These are phyloP conservation scores for Lamellibrachia luymesi DNA, from an alignment of 1,140 invertebrate genomes.

Conservation along the genomic window DNA sequence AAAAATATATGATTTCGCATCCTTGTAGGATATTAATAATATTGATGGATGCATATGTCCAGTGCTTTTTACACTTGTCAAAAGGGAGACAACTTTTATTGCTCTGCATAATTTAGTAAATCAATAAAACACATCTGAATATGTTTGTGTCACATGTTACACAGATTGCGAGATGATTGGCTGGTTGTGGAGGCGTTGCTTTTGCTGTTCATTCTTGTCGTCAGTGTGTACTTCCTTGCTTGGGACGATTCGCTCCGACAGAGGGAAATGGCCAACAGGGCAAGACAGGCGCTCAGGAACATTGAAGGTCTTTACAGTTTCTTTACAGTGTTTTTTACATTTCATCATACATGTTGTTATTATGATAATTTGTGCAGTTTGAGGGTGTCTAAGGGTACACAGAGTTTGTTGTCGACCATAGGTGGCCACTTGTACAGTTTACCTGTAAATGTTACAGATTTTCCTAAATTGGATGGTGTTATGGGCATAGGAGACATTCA, in stretches of 20 bases:
- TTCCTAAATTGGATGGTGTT: no score
- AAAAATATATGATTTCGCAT: not conserved
- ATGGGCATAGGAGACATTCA: no score
- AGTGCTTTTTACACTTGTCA: not conserved
- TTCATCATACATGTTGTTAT: not conserved
- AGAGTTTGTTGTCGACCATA: no score
- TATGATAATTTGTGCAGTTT: no score
- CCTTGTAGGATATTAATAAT: not conserved
- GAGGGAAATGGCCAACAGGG: slow-evolving; percentile 66
- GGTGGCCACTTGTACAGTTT: no score
- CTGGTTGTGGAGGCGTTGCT: slow-evolving; percentile 58
- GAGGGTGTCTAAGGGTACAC: no score
- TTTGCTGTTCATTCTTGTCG: slow-evolving; percentile 57
- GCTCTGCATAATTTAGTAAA: not conserved
- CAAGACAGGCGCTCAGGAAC: slow-evolving; percentile 61
- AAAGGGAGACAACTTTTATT: not conserved
- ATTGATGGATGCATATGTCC: not conserved
- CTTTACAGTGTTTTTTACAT: slow-evolving; percentile 36
- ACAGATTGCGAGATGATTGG: slow-evolving; percentile 43
- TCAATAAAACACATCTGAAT: not conserved
- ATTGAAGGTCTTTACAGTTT: slow-evolving; percentile 58
- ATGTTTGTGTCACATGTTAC: slow-evolving; percentile 4
- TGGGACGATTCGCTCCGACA: slow-evolving; percentile 69
- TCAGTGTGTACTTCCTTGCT: slow-evolving; percentile 65
- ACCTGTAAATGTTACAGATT: no score